Percentiles rank a stretch among this genome's conserved stretches.
phyloP scores from a whole-genome alignment of 2,797 vertebrate genomes.

The Clarias pachynema region DNA sequence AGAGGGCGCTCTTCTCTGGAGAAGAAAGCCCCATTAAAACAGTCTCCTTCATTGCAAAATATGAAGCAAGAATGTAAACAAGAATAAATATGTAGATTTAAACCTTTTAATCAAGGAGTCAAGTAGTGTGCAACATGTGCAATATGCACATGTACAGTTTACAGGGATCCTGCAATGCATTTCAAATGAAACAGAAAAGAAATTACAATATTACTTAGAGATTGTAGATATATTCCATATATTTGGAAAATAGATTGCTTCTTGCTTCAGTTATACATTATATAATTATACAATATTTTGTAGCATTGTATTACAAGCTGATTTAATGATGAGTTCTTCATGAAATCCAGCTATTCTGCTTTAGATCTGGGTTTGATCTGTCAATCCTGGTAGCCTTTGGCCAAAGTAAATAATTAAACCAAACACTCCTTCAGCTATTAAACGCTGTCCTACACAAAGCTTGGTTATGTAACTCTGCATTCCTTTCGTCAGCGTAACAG shows the following conservation, averaged over 20 bases:
- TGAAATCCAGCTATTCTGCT: neutral
- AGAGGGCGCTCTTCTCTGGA: conserved; percentile 29
- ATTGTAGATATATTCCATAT: neutral
- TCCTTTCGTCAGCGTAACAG: conserved; percentile 27
- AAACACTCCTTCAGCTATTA: conserved; percentile 51
- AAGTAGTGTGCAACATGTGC: neutral
- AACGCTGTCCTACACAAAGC: conserved; percentile 41
- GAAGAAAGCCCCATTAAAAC: neutral
- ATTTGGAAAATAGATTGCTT: too few species aligned
- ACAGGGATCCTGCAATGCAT: neutral
- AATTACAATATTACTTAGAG: neutral
- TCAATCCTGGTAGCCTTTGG: neutral
- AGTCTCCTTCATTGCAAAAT: neutral
- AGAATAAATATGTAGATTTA: neutral
- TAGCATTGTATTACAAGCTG: neutral
- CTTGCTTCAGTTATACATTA: too few species aligned
- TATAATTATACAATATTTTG: too few species aligned
- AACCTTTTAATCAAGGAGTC: neutral
- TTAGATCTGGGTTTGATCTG: neutral
- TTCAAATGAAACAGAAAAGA: neutral
- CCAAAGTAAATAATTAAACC: conserved; percentile 57
- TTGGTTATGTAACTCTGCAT: conserved; percentile 52
- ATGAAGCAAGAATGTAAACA: neutral
- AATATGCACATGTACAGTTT: neutral
- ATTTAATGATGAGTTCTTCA: neutral